phyloP scores from a whole-genome alignment of 1,140 invertebrate species.

The Tetragnatha versicolor region DNA sequence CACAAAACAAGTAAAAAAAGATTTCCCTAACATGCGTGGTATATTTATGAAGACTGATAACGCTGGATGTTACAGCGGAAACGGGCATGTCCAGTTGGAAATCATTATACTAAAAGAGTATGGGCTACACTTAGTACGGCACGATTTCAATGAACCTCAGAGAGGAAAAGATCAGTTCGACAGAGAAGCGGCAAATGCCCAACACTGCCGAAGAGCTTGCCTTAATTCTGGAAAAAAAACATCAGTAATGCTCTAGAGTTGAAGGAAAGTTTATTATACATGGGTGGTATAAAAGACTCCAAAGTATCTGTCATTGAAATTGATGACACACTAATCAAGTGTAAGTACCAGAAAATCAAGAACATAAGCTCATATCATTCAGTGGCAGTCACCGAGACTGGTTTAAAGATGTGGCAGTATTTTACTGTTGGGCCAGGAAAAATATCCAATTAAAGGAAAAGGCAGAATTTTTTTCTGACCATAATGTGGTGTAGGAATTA shows the following conservation, averaged over 20 bases:
- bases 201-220: background rate
- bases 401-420: background rate
- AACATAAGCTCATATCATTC: background rate
- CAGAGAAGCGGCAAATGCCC: background rate
- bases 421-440: background rate
- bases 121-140: background rate
- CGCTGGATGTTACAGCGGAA: background rate
- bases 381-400: background rate
- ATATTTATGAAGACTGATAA: too few relatives aligned
- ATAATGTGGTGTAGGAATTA: background rate
- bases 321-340: background rate
- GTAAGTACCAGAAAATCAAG: background rate
- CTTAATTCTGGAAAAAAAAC: background rate
- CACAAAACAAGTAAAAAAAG: too few relatives aligned
- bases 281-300: background rate
- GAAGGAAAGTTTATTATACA: background rate
- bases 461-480: background rate
- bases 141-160: background rate
- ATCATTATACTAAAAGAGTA: background rate
- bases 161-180: background rate
- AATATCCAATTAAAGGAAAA: background rate
- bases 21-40: too few relatives aligned
- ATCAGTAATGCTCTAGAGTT: background rate
- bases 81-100: background rate
- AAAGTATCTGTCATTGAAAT: background rate